Evolutionary conservation across 2,888 invertebrate genomes (phyloP).

Genomic region (Malacosoma neustria): DNA sequence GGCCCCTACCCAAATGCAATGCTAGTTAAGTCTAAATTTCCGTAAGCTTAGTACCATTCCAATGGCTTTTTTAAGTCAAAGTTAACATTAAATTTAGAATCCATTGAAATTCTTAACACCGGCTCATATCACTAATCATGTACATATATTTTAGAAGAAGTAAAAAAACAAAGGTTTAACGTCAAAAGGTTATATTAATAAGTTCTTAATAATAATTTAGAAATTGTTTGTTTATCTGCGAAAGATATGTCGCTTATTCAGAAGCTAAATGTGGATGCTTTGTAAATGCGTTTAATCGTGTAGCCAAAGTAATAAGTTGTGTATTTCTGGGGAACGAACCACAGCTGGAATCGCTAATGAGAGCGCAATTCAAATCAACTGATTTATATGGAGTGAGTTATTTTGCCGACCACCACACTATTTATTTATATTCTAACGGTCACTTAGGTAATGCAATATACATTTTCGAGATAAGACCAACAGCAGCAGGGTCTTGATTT

Average conservation of each 20-base stretch:
- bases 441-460: slow-evolving; percentile 44
- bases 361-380: slow-evolving; percentile 68
- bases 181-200: no score
- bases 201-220: slow-evolving; percentile 14
- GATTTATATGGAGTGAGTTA: slow-evolving; percentile 70
- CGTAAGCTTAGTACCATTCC: no score
- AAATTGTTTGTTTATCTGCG: slow-evolving; percentile 34
- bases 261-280: slow-evolving; percentile 35
- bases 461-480: slow-evolving; percentile 2
- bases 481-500: slow-evolving; percentile 41
- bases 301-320: slow-evolving; percentile 68
- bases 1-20: no score
- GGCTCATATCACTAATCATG: no score
- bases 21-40: no score
- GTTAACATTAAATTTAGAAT: no score
- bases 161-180: no score
- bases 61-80: no score
- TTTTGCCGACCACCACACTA: slow-evolving; percentile 51
- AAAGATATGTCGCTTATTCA: slow-evolving; percentile 37
- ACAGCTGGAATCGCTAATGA: slow-evolving; percentile 65
- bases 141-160: no score
- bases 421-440: slow-evolving; percentile 59
- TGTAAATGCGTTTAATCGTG: slow-evolving; percentile 48
- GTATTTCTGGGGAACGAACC: slow-evolving; percentile 50
- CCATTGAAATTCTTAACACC: no score